Conservation (phyloP, 1,140 invertebrate species). For the Tetramorium simillimum region DNA sequence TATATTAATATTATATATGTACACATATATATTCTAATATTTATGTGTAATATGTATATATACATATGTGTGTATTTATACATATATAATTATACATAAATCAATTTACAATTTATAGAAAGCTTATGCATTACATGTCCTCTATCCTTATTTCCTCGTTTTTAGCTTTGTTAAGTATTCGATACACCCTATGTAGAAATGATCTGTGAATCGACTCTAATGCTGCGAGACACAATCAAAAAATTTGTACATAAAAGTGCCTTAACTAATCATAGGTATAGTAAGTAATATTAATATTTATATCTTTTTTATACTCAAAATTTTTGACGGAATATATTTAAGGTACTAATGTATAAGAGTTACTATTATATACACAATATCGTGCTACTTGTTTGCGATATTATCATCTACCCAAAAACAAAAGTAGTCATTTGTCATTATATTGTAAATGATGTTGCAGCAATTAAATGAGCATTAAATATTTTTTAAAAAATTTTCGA, state of each 20-base stretch:
- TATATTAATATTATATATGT: not conserved
- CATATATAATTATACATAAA: not conserved
- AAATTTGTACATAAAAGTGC: slow-evolving; percentile 67
- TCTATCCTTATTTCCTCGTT: not conserved
- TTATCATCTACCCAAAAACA: not conserved
- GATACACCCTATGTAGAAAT: not conserved
- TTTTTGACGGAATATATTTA: slow-evolving; percentile 57
- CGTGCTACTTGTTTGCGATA: slow-evolving; percentile 25
- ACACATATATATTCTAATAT: too few relatives aligned
- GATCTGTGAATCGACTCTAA: slow-evolving; percentile 7
- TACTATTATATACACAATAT: not conserved
- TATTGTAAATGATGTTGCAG: not conserved
- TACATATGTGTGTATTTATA: not conserved
- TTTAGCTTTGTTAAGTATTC: not conserved
- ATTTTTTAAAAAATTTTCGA: slow-evolving; percentile 58
- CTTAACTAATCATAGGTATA: slow-evolving; percentile 51
- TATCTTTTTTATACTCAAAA: slow-evolving; percentile 49
- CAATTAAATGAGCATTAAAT: slow-evolving; percentile 34
- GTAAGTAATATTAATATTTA: slow-evolving; percentile 26
- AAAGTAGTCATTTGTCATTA: not conserved
- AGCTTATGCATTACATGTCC: not conserved
- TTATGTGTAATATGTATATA: not conserved
- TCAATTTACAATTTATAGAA: too few relatives aligned
- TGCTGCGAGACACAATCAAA: slow-evolving; percentile 51
- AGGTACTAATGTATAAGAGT: slow-evolving; percentile 9